Conservation (phyloP, 2,113 vertebrate species). For the Alectura lathami region DNA sequence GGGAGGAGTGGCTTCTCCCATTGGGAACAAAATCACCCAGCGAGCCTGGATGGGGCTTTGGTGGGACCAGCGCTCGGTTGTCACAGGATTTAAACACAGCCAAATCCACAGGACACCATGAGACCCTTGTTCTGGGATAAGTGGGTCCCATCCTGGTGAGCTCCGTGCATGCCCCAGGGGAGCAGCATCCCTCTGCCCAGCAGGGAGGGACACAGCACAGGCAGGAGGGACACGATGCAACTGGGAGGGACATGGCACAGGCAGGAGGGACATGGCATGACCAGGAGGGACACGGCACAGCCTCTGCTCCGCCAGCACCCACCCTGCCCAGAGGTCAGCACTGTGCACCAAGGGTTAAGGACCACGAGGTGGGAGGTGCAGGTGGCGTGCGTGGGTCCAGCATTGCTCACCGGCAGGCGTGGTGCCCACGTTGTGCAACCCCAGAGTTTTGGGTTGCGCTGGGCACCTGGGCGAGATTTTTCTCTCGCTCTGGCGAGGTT, state of each 20-base stretch:
- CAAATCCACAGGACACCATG: fast-evolving
- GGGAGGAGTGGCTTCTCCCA: no score
- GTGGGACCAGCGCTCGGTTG: not conserved
- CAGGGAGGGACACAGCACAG: not conserved
- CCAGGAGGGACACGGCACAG: not conserved
- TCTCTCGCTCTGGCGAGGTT: not conserved
- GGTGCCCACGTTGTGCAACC: slow-evolving; percentile 40
- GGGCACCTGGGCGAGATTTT: not conserved
- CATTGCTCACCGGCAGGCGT: slow-evolving; percentile 54
- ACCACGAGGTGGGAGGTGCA: not conserved
- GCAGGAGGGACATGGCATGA: no score
- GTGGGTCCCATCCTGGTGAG: no score
- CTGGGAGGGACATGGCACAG: no score
- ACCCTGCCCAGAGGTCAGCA: not conserved
- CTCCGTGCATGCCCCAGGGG: no score
- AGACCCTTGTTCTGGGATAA: no score
- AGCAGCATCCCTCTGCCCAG: not conserved
- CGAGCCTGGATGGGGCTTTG: not conserved
- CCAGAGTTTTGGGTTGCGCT: slow-evolving; percentile 9
- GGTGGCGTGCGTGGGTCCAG: not conserved
- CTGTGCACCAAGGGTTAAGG: not conserved
- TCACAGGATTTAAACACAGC: not conserved
- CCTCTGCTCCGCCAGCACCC: no score
- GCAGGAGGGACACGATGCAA: no score
- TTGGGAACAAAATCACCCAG: no score